phyloP scores from a whole-genome alignment of 2,113 vertebrate species.

The Oncorhynchus kisutch region DNA sequence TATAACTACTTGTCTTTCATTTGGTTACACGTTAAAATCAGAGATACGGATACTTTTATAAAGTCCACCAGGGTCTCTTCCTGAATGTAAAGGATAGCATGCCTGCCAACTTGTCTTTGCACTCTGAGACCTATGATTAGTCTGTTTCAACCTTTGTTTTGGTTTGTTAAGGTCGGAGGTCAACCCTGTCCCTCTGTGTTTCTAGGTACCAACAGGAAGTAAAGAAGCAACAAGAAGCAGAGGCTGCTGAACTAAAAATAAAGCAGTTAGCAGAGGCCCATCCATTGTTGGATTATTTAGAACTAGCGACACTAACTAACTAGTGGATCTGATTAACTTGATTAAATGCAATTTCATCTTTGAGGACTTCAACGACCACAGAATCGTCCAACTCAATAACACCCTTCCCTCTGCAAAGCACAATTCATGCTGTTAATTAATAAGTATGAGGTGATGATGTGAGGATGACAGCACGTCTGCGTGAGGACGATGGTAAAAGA shows the following conservation, averaged over 20 bases:
- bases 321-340: too few relatives aligned
- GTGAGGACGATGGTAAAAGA: too few relatives aligned
- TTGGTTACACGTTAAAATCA: neutral
- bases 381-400: too few relatives aligned
- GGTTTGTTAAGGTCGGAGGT: neutral
- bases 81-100: neutral
- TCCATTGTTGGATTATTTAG: too few relatives aligned
- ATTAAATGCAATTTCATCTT: too few relatives aligned
- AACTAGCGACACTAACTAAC: too few relatives aligned
- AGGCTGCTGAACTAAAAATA: neutral
- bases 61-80: neutral
- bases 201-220: constrained; percentile 43
- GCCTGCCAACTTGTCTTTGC: neutral
- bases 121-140: neutral
- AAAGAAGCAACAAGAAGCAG: neutral
- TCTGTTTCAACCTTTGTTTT: neutral
- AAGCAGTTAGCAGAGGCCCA: too few relatives aligned
- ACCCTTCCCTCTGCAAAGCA: too few relatives aligned
- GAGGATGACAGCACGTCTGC: too few relatives aligned
- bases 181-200: neutral
- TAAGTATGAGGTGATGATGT: too few relatives aligned
- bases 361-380: too few relatives aligned
- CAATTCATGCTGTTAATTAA: too few relatives aligned
- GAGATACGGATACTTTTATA: neutral
- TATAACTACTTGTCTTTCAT: neutral